phyloP scores from a whole-genome alignment of 2,113 vertebrate species.

The Trogon surrucura region DNA sequence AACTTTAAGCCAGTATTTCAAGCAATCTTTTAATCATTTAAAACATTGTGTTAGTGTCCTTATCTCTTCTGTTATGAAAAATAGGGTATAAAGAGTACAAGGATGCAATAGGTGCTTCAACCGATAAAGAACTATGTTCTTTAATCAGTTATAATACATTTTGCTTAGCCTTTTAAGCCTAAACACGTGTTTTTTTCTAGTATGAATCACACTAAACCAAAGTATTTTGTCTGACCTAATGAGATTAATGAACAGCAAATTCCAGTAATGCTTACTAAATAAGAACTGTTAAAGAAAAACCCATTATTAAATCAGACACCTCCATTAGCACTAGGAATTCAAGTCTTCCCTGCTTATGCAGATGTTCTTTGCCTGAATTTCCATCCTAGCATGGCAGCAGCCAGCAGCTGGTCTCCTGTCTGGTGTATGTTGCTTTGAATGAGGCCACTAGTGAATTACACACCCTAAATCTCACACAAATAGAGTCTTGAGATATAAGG shows the following conservation, averaged over 20 bases:
- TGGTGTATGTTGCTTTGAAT: neutral
- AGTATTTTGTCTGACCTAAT: neutral
- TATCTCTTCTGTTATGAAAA: neutral
- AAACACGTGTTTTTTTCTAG: fast-evolving
- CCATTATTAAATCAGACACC: neutral
- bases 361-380: neutral
- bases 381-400: neutral
- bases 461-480: neutral
- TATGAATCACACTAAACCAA: neutral
- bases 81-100: neutral
- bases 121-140: neutral
- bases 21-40: neutral
- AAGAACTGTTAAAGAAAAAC: slow-evolving; percentile 1
- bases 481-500: slow-evolving; percentile 28
- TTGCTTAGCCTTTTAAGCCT: neutral
- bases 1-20: neutral
- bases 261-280: neutral
- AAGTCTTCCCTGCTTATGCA: neutral
- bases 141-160: neutral
- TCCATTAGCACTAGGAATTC: neutral
- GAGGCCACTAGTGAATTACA: slow-evolving; percentile 3
- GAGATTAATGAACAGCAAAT: neutral
- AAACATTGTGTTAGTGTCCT: neutral
- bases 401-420: neutral
- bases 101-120: neutral